phyloP scores from a whole-genome alignment of 2,888 invertebrate species.

The Alloplasta piceator region DNA sequence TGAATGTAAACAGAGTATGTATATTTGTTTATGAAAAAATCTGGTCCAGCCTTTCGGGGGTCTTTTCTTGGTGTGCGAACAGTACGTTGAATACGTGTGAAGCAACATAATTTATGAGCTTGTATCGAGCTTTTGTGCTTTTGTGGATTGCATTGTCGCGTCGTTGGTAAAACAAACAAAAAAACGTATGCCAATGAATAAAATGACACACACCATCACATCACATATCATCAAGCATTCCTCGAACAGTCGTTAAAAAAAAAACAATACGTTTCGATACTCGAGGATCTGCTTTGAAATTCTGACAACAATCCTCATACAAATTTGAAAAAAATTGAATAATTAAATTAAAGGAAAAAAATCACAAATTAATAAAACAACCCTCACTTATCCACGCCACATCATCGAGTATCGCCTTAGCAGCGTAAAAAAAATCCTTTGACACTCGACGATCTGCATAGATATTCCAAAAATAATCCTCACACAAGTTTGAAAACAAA shows the following conservation, averaged over 20 bases:
- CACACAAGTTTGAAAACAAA: not conserved
- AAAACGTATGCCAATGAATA: not conserved
- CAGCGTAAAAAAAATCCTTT: constrained; percentile 4
- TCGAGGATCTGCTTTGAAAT: no score
- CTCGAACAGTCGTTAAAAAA: no score
- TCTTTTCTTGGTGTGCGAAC: constrained; percentile 73
- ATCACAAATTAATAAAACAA: no score
- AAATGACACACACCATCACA: constrained; percentile 5
- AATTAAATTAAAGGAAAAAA: no score
- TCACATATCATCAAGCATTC: constrained; percentile 10
- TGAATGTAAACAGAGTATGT: constrained; percentile 5
- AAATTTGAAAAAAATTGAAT: no score
- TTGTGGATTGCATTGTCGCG: constrained; percentile 47
- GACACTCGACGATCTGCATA: constrained; percentile 33
- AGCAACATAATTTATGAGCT: constrained; percentile 54
- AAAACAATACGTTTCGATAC: no score
- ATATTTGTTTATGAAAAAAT: constrained; percentile 24
- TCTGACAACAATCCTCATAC: no score
- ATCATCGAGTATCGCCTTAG: constrained; percentile 24
- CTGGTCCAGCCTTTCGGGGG: constrained; percentile 68
- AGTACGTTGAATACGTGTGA: constrained; percentile 70
- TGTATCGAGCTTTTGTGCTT: constrained; percentile 58
- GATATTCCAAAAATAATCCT: not conserved
- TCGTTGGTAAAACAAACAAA: constrained; percentile 13
- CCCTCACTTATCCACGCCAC: no score